Evolutionary conservation across 2,113 vertebrate genomes (phyloP).

Genomic region (Nymphicus hollandicus): DNA sequence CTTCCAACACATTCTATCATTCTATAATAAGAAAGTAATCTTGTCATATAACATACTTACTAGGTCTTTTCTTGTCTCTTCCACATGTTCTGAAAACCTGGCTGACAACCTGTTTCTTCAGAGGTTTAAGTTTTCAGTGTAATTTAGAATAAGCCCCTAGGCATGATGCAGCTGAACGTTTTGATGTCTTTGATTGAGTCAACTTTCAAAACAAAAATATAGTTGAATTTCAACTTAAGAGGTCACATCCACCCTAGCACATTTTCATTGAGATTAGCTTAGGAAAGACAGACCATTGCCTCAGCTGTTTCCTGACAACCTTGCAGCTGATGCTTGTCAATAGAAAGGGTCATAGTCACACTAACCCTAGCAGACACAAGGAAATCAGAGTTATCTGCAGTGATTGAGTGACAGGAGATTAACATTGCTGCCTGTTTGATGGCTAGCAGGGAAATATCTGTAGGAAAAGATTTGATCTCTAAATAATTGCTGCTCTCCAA

Average conservation of each 20-base stretch:
- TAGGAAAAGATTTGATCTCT: neutral
- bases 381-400: neutral
- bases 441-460: neutral
- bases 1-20: neutral
- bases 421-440: neutral
- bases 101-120: neutral
- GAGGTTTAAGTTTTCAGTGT: neutral
- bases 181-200: neutral
- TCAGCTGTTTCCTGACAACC: neutral
- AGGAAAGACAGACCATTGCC: neutral
- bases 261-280: neutral
- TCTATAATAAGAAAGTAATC: neutral
- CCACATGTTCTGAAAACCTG: neutral
- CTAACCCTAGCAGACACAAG: neutral
- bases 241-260: neutral
- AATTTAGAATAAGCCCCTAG: neutral
- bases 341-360: neutral
- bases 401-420: neutral
- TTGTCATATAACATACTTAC: neutral
- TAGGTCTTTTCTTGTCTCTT: neutral
- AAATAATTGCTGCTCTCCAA: neutral
- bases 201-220: neutral
- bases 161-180: neutral
- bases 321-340: neutral
- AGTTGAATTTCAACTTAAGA: neutral